Evolutionary conservation across 2,113 vertebrate species (phyloP), one percentile per base, ranked within the genome.

Genomic region (Eudyptes chrysolophus): DNA sequence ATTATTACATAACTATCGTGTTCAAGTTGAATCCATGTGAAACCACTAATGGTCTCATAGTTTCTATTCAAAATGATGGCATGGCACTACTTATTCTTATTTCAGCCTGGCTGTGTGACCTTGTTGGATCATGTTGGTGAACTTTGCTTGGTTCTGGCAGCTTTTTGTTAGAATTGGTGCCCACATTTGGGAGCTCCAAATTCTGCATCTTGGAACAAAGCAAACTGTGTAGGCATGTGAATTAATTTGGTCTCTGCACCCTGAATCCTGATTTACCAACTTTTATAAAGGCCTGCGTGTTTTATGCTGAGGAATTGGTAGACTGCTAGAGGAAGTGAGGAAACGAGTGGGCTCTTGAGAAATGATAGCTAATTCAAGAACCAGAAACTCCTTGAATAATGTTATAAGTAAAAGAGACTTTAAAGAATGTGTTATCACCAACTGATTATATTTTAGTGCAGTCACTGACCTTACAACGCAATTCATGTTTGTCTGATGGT

Each of bases 241-340:
- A 46, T 68, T 42, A 18, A 25, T 57, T 55, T 64, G 25, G 15
- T 34, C 10, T 58, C n/a, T 44, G 49, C 70, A 46, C 36, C 16
- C n/a, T 64, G 44, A 64, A 51, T 64, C 46, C 38, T 42, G 29
- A 16, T 19, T 49, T 64, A 32, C 11, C 49, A 7, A 13, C 40
- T 32, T 25, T 19, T n/a, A 4, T 3, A 62, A 57, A 54, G 38
- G 10, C 40, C 3, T 6, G 12, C 3, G 0, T 58, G 54, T 7
- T 48, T 83, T 36, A 10, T 8, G 15, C 64, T 64, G 74, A 34
- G 30, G 24, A 29, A 42, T 13, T 46, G 11, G 16, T 22, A 21
- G 6, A 5, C 38, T 42, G 34, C 25, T 29, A 30, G 26, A 42
- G 13, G 5, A 42, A 52, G 38, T 3, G 8, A 80, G 38, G 34